Evolutionary conservation across 2,113 vertebrate genomes (phyloP).

Genomic region (Cinclus cinclus): DNA sequence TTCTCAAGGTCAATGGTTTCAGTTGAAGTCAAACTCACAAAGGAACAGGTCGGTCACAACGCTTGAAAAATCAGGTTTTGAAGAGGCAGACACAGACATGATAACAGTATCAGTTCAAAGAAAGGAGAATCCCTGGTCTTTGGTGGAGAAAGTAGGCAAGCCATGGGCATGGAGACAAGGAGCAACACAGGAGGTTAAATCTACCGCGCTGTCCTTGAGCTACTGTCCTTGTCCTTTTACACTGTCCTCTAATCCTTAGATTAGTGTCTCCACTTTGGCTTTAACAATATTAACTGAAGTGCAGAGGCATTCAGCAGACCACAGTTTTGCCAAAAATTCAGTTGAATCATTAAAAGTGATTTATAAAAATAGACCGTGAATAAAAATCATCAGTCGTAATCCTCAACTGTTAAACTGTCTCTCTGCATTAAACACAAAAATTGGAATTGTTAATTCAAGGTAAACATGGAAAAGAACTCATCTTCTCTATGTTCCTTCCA

Average conservation of each 20-base stretch:
- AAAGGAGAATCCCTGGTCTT: background rate
- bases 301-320: background rate
- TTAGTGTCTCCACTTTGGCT: background rate
- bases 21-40: background rate
- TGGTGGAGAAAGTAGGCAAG: background rate
- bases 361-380: background rate
- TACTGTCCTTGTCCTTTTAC: background rate
- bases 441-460: background rate
- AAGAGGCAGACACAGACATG: background rate
- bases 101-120: background rate
- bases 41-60: background rate
- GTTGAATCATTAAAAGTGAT: slow-evolving; percentile 3
- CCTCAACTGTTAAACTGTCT: background rate
- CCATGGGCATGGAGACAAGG: background rate
- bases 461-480: background rate
- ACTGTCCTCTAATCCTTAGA: background rate
- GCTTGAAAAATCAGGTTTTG: background rate
- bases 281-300: slow-evolving; percentile 21
- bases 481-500: background rate
- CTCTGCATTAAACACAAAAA: background rate
- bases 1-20: background rate
- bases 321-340: background rate
- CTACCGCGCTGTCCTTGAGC: background rate
- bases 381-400: background rate
- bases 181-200: background rate